These are phyloP conservation scores for Alligator sinensis DNA, from an alignment of 2,113 vertebrate species.

Conservation along the genomic window DNA sequence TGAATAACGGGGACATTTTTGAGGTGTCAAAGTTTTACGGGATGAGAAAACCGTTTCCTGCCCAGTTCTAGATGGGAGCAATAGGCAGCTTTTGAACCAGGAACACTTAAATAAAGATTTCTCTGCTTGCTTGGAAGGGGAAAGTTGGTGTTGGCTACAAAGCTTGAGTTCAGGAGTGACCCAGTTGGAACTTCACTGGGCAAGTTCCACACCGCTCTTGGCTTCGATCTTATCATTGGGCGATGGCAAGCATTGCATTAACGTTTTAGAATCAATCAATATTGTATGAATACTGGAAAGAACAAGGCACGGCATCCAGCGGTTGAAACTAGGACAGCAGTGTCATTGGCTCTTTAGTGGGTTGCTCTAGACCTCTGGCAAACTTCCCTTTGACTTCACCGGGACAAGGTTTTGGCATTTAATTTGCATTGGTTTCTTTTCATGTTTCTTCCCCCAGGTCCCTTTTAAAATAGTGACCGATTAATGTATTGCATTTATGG, in stretches of 20 bases:
- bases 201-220: neutral
- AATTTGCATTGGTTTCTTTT: conserved; percentile 10
- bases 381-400: conserved; percentile 27
- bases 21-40: no score
- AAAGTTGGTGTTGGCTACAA: neutral
- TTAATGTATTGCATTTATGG: conserved; percentile 3
- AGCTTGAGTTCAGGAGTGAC: neutral
- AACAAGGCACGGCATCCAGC: neutral
- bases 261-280: neutral
- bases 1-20: no score
- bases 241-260: neutral
- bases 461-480: neutral
- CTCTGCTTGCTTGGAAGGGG: neutral
- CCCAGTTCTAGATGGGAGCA: neutral
- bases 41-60: no score
- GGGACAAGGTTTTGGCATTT: neutral
- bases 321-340: neutral
- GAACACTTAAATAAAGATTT: neutral
- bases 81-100: neutral
- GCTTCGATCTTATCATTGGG: rapidly evolving
- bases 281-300: neutral
- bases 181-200: neutral
- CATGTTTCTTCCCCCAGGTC: neutral
- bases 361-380: conserved; percentile 22
- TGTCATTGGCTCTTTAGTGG: neutral